Conservation (phyloP, 1,140 invertebrate genomes). For the Streblospio benedicti region DNA sequence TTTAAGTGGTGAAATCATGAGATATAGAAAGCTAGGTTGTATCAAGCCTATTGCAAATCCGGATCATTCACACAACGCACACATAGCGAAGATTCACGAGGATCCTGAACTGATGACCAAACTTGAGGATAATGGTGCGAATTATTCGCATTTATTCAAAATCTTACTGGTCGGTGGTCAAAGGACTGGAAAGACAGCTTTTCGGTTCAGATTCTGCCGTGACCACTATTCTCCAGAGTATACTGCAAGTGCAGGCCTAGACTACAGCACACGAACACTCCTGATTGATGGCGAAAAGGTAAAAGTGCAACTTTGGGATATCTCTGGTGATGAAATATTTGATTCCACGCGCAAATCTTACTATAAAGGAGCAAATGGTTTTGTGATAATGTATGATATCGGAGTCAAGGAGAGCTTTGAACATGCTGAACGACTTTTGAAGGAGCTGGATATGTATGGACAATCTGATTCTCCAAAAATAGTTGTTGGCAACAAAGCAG, state of each 20-base stretch:
- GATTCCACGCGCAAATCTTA: slow-evolving; percentile 3
- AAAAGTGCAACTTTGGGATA: slow-evolving; percentile 8
- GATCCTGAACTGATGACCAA: background rate
- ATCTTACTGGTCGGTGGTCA: slow-evolving; percentile 1
- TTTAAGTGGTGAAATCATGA: background rate
- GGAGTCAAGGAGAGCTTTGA: slow-evolving; percentile 1
- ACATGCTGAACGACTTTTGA: background rate
- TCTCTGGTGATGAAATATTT: slow-evolving; percentile 2
- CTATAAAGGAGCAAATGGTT: slow-evolving; percentile 8
- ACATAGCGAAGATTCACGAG: background rate
- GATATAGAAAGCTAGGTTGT: background rate
- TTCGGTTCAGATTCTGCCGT: slow-evolving; percentile 1
- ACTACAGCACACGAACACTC: slow-evolving; percentile 2
- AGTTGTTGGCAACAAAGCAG: slow-evolving; percentile 2
- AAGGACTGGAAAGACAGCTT: background rate
- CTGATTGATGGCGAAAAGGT: slow-evolving; percentile 4
- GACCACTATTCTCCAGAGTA: slow-evolving; percentile 4
- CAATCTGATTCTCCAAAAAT: slow-evolving; percentile 11
- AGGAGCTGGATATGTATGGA: slow-evolving; percentile 6
- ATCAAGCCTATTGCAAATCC: background rate
- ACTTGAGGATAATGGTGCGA: background rate
- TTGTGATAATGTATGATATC: slow-evolving; percentile 7
- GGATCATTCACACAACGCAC: background rate
- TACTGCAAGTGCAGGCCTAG: background rate
- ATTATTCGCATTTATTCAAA: slow-evolving; percentile 9